Evolutionary conservation across 2,797 vertebrate genomes (phyloP).

Genomic region (Carduelis carduelis): DNA sequence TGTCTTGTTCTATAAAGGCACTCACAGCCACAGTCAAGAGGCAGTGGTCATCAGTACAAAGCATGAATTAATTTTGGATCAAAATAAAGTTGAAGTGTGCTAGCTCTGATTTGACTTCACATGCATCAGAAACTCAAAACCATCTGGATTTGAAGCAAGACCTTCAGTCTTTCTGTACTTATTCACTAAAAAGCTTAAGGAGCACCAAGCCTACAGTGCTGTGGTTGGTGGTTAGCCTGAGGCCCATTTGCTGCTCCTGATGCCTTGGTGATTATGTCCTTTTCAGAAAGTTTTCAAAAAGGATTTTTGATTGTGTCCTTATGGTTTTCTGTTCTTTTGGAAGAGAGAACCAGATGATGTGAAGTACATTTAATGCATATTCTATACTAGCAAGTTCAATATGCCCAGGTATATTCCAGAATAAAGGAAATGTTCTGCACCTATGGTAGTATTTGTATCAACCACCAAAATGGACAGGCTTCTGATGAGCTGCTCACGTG

Average conservation of each 20-base stretch:
- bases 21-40: not conserved
- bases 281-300: not conserved
- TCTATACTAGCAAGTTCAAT: not conserved
- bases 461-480: not conserved
- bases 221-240: not conserved
- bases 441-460: not conserved
- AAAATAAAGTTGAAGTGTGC: not conserved
- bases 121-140: not conserved
- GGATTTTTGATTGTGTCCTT: not conserved
- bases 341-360: not conserved
- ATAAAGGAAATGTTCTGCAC: not conserved
- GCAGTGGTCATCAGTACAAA: not conserved
- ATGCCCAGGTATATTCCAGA: not conserved
- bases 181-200: not conserved
- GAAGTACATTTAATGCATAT: not conserved
- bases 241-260: not conserved
- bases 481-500: rapidly evolving
- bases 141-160: not conserved
- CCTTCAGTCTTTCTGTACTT: not conserved
- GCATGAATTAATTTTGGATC: not conserved
- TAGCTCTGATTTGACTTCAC: not conserved
- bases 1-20: not conserved
- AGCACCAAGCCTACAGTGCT: not conserved
- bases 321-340: not conserved
- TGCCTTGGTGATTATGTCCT: not conserved